These are phyloP conservation scores for Drosophila nasuta DNA, from an alignment of 1,140 invertebrate genomes.

Conservation along the genomic window DNA sequence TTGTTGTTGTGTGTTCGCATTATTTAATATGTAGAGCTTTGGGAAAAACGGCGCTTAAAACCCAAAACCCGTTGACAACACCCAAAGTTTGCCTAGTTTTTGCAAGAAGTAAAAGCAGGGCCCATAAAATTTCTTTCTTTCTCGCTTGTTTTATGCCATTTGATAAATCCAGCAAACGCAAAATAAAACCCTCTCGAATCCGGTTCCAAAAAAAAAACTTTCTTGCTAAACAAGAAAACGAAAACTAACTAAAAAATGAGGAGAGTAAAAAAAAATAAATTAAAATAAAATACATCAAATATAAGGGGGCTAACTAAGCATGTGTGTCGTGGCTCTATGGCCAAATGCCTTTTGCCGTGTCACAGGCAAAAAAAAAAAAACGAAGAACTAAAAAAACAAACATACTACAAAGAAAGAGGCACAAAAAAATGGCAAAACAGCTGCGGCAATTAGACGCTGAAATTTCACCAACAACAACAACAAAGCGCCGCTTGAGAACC, in stretches of 20 bases:
- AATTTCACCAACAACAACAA: constrained; percentile 46
- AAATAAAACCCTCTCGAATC: constrained; percentile 25
- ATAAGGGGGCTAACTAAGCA: constrained; percentile 33
- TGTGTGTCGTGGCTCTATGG: not conserved
- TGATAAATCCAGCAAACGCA: constrained; percentile 13
- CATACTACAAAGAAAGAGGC: constrained; percentile 8
- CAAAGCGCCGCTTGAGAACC: constrained; percentile 32
- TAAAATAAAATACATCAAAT: constrained; percentile 39
- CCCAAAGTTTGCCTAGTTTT: not conserved
- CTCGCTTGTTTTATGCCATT: constrained; percentile 34
- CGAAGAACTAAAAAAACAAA: not conserved
- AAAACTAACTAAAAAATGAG: constrained; percentile 9
- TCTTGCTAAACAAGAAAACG: constrained; percentile 24
- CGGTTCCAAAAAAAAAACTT: constrained; percentile 36
- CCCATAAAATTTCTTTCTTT: constrained; percentile 32
- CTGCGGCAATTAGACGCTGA: constrained; percentile 47
- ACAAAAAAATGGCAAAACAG: constrained; percentile 13
- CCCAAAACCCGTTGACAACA: constrained; percentile 41
- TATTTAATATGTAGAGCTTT: constrained; percentile 33
- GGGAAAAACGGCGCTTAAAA: constrained; percentile 37
- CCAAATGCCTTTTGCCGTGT: constrained; percentile 12
- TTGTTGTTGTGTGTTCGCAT: not conserved
- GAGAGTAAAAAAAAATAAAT: constrained; percentile 24
- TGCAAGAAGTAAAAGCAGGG: not conserved
- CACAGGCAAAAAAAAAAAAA: constrained; percentile 8